Percentiles rank a stretch among this genome's conserved stretches.
Conservation (phyloP, 2,888 invertebrate species). For the Matsumyia berberina region DNA sequence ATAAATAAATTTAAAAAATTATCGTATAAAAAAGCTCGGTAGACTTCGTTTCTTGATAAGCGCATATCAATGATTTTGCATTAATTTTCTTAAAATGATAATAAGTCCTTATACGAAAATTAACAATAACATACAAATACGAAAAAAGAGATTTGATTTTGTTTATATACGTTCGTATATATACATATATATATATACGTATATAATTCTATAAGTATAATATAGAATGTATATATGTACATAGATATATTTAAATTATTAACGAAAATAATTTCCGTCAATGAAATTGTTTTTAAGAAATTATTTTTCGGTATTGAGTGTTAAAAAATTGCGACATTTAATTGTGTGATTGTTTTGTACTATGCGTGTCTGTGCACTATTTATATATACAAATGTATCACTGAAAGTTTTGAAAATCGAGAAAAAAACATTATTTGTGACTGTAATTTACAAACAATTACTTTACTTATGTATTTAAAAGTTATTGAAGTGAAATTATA, state of each 20-base stretch:
- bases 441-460: too few species aligned
- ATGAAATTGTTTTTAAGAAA: constrained; percentile 54
- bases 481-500: too few species aligned
- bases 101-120: constrained; percentile 82
- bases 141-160: constrained; percentile 83
- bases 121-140: constrained; percentile 84
- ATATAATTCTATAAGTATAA: constrained; percentile 25
- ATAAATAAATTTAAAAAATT: not conserved
- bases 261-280: constrained; percentile 56
- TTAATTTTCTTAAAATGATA: constrained; percentile 84
- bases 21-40: constrained; percentile 73
- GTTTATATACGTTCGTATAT: constrained; percentile 62
- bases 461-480: too few species aligned
- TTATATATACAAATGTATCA: constrained; percentile 17
- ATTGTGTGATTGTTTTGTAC: constrained; percentile 64
- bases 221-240: constrained; percentile 43
- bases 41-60: constrained; percentile 78
- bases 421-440: too few species aligned
- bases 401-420: constrained; percentile 10
- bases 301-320: constrained; percentile 49
- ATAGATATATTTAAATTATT: constrained; percentile 48
- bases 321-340: constrained; percentile 59
- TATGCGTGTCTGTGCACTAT: constrained; percentile 65
- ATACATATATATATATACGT: constrained; percentile 65
- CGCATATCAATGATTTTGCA: constrained; percentile 83